These are phyloP conservation scores for Struthidea cinerea DNA, from an alignment of 2,113 vertebrate genomes.

Conservation along the genomic window DNA sequence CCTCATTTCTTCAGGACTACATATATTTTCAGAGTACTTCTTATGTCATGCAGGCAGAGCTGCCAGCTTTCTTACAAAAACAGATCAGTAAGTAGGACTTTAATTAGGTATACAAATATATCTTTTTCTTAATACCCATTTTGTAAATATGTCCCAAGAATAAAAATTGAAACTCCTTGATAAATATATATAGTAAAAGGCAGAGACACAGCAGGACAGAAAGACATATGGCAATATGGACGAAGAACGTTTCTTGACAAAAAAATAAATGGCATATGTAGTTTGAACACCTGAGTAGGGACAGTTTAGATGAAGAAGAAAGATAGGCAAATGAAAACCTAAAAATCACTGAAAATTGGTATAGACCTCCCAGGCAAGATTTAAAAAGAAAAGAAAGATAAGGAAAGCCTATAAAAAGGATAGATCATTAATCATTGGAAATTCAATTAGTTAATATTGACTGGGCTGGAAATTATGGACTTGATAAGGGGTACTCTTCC, in stretches of 20 bases:
- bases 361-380: constrained; percentile 31
- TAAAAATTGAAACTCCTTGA: neutral
- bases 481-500: constrained; percentile 64
- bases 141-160: constrained; percentile 23
- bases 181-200: constrained; percentile 57
- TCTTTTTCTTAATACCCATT: neutral
- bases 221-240: constrained; percentile 51
- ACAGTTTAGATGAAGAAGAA: constrained; percentile 68
- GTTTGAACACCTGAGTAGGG: constrained; percentile 34
- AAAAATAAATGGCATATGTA: constrained; percentile 71
- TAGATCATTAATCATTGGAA: constrained; percentile 68
- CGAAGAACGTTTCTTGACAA: constrained; percentile 42
- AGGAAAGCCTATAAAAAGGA: constrained; percentile 46
- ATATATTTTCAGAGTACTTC: neutral
- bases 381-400: constrained; percentile 60
- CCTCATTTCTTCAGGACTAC: neutral
- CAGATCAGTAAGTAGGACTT: neutral
- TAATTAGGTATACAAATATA: neutral
- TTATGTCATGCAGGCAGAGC: neutral
- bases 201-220: constrained; percentile 24
- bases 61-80: neutral
- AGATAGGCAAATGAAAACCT: constrained; percentile 69
- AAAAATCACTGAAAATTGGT: constrained; percentile 57
- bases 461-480: constrained; percentile 60
- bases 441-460: constrained; percentile 74